Conservation (phyloP, 2,888 invertebrate genomes). For the Halictus ligatus region DNA sequence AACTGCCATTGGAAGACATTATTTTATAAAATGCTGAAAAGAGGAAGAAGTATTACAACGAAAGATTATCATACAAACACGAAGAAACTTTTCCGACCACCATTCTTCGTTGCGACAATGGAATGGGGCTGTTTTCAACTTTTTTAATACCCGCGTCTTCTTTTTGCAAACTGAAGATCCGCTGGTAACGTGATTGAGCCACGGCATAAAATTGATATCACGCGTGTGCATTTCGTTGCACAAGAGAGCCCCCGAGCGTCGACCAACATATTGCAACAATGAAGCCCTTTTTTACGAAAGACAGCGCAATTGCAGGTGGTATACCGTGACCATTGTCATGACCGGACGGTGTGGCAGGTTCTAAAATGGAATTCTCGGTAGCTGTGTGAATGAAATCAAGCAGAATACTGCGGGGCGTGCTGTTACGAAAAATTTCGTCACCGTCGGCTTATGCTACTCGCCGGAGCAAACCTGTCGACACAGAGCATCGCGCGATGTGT, state of each 20-base stretch:
- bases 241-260: background rate
- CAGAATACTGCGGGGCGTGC: background rate
- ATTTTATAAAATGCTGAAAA: no score
- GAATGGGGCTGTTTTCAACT: no score
- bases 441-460: background rate
- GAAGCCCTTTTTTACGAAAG: background rate
- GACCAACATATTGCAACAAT: conserved; percentile 16
- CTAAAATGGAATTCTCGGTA: background rate
- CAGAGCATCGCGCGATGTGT: conserved; percentile 30
- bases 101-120: no score
- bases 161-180: no score
- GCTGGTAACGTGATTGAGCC: no score
- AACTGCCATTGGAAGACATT: no score
- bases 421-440: conserved; percentile 53
- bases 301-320: background rate
- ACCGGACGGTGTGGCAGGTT: background rate
- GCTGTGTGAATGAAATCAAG: background rate
- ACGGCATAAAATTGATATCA: no score
- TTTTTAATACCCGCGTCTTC: no score
- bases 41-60: no score
- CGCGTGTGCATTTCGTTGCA: background rate
- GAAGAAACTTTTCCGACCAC: no score
- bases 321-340: background rate
- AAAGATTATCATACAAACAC: no score
- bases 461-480: conserved; percentile 10